A percentile compares a stretch with the other conserved stretches of the same genome.
Conservation (phyloP, 1,140 invertebrate genomes). For the Diploscapter pachys region DNA sequence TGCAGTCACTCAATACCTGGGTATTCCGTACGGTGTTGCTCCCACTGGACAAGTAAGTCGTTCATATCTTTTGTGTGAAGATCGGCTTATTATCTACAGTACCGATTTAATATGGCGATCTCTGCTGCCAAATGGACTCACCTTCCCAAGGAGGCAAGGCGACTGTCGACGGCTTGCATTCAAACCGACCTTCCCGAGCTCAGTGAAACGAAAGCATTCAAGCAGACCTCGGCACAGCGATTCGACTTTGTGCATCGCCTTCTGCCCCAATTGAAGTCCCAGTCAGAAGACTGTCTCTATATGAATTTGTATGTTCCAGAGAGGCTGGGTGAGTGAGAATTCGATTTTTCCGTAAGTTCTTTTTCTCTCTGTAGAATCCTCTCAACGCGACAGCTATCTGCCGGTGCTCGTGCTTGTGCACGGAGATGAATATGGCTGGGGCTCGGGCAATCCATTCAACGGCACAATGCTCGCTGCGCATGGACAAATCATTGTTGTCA, state of each 20-base stretch:
- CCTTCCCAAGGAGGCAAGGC: constrained; percentile 54
- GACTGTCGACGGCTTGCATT: constrained; percentile 47
- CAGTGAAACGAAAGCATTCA: constrained; percentile 58
- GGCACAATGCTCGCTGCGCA: constrained; percentile 50
- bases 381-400: constrained; percentile 19
- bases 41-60: constrained; percentile 68
- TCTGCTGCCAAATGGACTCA: constrained; percentile 59
- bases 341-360: constrained; percentile 13
- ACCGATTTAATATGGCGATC: constrained; percentile 59
- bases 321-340: constrained; percentile 33
- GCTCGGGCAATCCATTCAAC: constrained; percentile 54
- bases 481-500: constrained; percentile 57
- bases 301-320: constrained; percentile 88
- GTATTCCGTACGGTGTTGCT: constrained; percentile 88
- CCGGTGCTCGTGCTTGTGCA: constrained; percentile 53
- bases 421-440: constrained; percentile 57
- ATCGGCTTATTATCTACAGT: constrained; percentile 20
- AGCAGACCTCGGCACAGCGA: constrained; percentile 77
- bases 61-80: too few species aligned
- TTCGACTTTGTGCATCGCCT: constrained; percentile 80
- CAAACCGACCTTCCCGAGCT: constrained; percentile 52
- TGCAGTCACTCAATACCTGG: constrained; percentile 72
- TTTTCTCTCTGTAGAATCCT: constrained; percentile 1
- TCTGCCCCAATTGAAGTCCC: constrained; percentile 78
- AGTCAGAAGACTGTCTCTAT: constrained; percentile 93